Base-by-base conservation (phyloP, 2,797 vertebrate species). In the Botia almorhae region DNA sequence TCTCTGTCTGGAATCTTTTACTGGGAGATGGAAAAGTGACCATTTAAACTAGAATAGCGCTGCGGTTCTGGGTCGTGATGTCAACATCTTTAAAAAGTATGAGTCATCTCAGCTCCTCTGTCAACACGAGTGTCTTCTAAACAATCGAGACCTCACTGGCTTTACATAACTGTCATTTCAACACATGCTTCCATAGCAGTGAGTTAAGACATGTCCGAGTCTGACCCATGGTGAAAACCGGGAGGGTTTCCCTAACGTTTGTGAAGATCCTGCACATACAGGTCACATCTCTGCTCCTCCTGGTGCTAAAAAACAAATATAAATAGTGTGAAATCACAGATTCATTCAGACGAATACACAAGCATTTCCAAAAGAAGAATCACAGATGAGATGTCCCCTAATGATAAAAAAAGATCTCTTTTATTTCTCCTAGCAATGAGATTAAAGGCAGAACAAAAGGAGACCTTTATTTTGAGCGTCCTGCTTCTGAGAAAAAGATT, bases 81-180 rank as follows among this genome's bases (percentile, higher is more conserved):
- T 81, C 81, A 84, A 61, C 58, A n/a, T 74, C 81, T 81, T 78
- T 79, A 78, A 76, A 82, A 64, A 71, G 26, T 46, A 76, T 81
- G 81, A 84, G 69, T 87, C 84, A 79, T 82, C 81, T 73, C 63
- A 74, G 0, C 76, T 76, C 74, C 87, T 86, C 89, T 87, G 91
- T 90, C 87, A 91, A 88, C 83, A 79, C 74, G 0, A 85, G 84
- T 83, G 56, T 87, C 83, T 85, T 87, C 85, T 69, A 86, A 87
- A 87, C 86, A 87, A 13, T 43, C 14, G 78, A 17, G 80, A 85
- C 81, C 76, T 76, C 86, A 53, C 48, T 81, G 79, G 69, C 88
- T 92, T 93, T 91, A 91, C 43, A 29, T 4, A 51, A 76, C 91
- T 70, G 69, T 91, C 92, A 91, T 75, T 81, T 90, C 82, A 3